phyloP scores from a whole-genome alignment of 2,113 vertebrate genomes.

The Amblyornis subalaris region DNA sequence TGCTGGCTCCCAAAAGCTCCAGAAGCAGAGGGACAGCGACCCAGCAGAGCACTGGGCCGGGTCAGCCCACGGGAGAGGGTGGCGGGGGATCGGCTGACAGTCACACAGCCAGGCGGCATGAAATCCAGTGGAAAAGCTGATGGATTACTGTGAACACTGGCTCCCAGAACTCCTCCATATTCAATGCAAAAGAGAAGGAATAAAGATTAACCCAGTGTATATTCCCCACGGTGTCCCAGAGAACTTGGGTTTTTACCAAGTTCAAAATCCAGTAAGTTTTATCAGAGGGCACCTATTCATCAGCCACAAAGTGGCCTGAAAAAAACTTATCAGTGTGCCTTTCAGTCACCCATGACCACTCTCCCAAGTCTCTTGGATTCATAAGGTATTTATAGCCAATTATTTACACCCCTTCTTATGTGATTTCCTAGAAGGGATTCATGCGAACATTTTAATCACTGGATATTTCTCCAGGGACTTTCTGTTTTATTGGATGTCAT shows the following conservation, averaged over 20 bases:
- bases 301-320: background rate
- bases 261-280: background rate
- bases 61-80: background rate
- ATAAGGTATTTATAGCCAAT: background rate
- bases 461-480: background rate
- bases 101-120: background rate
- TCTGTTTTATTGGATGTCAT: background rate
- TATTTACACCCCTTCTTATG: background rate
- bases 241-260: background rate
- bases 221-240: background rate
- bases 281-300: background rate
- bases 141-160: background rate
- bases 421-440: background rate
- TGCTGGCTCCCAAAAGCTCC: background rate
- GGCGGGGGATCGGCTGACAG: background rate
- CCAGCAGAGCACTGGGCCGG: background rate
- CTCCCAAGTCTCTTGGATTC: background rate
- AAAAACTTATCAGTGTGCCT: background rate
- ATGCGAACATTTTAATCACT: background rate
- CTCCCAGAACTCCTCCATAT: background rate
- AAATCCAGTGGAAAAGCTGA: background rate
- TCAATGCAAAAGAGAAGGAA: background rate
- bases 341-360: background rate
- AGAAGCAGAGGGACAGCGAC: background rate
- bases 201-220: background rate